These are phyloP conservation scores for Onchidella celtica DNA, from an alignment of 2,888 invertebrate genomes.

Conservation along the genomic window DNA sequence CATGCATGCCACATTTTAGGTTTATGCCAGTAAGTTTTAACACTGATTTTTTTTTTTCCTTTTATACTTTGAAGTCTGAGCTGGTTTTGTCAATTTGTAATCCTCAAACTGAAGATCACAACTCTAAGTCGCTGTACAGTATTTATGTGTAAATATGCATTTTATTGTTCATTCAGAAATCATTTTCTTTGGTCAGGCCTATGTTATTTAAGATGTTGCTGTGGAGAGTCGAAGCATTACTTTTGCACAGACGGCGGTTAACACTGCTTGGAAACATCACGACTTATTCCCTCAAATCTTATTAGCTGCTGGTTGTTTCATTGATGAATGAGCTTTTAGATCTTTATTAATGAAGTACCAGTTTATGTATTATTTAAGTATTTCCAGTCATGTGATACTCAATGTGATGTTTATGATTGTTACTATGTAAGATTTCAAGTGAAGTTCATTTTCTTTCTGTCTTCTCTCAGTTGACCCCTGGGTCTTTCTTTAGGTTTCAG, in stretches of 20 bases:
- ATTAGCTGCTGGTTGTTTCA: slow-evolving; percentile 12
- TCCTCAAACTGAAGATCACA: slow-evolving; percentile 2
- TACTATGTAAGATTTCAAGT: not conserved
- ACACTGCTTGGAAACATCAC: slow-evolving; percentile 19
- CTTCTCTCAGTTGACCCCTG: too few species aligned
- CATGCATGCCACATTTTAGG: too few species aligned
- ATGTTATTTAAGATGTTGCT: slow-evolving; percentile 20
- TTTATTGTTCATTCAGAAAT: not conserved
- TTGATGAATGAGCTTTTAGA: slow-evolving; percentile 8
- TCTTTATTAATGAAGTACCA: slow-evolving; percentile 14
- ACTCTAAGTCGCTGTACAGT: slow-evolving; percentile 44
- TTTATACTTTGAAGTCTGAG: not conserved
- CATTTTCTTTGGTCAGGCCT: not conserved
- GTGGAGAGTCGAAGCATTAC: not conserved
- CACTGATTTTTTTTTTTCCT: not conserved
- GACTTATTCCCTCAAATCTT: not conserved
- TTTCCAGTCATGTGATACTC: slow-evolving; percentile 44
- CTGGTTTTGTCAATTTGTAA: not conserved
- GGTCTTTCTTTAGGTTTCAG: too few species aligned
- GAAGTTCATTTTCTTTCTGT: not conserved
- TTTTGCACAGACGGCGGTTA: not conserved
- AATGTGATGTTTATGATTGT: slow-evolving; percentile 38
- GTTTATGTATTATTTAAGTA: slow-evolving; percentile 32
- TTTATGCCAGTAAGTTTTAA: not conserved
- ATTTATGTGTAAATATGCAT: slow-evolving; percentile 36